Evolutionary conservation across 1,140 invertebrate genomes (phyloP), one percentile per base, ranked within the genome.

Genomic region (Oscheius sp.): DNA sequence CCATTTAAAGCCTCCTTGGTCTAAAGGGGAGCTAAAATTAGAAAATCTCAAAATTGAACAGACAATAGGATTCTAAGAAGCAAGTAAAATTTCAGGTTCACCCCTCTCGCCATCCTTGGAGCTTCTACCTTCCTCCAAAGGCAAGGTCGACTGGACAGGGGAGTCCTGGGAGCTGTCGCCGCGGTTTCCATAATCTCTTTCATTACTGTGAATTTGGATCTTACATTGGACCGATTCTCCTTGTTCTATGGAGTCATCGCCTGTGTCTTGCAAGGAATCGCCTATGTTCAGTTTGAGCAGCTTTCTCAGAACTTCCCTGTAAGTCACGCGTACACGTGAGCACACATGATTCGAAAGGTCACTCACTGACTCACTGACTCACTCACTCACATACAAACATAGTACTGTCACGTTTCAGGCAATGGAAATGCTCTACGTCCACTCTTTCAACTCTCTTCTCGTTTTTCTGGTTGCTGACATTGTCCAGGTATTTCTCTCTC

Each of bases 211-310:
- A 74, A 74, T 63, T 86, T 87, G 38, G 87, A 88, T 75, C 71
- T 88, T 15, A 77, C 82, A 10, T 86, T 88, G 72, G 86, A 86
- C 70, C 20, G 81, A 28, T 77, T 76, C 26, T 86, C 87, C 0
- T 87, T 88, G 68, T 73, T 80, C 0, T 87, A 85, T 82, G 87
- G 87, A n/a, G 73, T 79, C 0, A 58, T 85, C 3, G 87, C 86
- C 78, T 87, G 87, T 66, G 70, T 88, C 42, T 84, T 85, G 4
- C 87, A 88, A 75, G 86, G 85, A 1, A 32, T 86, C 7, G 88
- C 88, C 69, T 84, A 87, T 3, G 82, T 87, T 62, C 72, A 61
- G 29, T 74, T 68, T 34, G 71, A 73, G 42, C 26, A 73, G 26
- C 64, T 61, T 55, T 38, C 38, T 46, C 38, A 67, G 34, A 74